Percentiles rank a stretch among this genome's conserved stretches.
phyloP scores from a whole-genome alignment of 1,140 invertebrate genomes.

The Orius laevigatus region DNA sequence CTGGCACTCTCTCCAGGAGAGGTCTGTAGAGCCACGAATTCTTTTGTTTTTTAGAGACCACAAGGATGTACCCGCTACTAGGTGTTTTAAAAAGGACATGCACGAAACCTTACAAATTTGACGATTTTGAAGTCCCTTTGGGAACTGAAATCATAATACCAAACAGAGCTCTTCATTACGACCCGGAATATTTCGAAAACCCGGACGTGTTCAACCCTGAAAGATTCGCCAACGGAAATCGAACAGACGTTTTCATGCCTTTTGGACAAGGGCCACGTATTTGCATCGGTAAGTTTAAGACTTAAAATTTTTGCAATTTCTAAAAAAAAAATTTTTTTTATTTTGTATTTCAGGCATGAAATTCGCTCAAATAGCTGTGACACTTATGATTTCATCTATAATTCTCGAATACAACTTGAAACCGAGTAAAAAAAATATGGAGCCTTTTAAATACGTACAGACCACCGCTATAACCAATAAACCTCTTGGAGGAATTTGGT shows the following conservation, averaged over 20 bases:
- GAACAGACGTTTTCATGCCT: background rate
- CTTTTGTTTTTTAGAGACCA: background rate
- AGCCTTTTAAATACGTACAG: too few species aligned
- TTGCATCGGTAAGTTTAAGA: background rate
- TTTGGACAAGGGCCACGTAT: conserved; percentile 1
- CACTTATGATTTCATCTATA: too few species aligned
- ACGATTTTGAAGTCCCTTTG: background rate
- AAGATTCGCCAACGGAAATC: background rate
- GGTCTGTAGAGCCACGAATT: too few species aligned
- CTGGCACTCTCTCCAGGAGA: too few species aligned
- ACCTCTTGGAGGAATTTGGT: too few species aligned
- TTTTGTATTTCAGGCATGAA: too few species aligned
- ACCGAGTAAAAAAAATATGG: too few species aligned
- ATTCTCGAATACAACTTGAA: too few species aligned
- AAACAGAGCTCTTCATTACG: background rate
- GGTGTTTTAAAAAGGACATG: conserved; percentile 1
- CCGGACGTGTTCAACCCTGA: background rate
- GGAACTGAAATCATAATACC: background rate
- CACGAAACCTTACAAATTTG: background rate
- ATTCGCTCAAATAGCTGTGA: too few species aligned
- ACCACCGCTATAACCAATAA: too few species aligned
- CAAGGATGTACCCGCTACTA: background rate
- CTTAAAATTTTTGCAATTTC: background rate
- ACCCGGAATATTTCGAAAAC: background rate
- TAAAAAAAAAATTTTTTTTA: too few species aligned